Conservation (phyloP, 1,140 invertebrate species). For the Megalonaias nervosa region DNA sequence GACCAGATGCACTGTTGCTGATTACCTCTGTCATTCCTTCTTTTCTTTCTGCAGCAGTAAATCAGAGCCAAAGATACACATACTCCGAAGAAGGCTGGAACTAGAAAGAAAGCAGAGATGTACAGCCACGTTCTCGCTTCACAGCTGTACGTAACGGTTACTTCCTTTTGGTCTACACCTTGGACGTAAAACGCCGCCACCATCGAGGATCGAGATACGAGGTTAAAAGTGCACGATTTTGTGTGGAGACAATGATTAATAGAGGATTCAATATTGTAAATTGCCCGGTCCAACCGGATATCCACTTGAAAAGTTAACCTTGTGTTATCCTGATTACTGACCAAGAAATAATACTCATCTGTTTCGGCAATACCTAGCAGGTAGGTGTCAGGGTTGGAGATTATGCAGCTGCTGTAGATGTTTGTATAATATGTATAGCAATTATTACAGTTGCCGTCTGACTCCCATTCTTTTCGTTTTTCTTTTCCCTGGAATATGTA, state of each 20-base stretch:
- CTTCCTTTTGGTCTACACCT: no score
- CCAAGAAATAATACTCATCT: conserved; percentile 2
- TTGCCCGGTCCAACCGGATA: not conserved
- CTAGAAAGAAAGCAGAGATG: no score
- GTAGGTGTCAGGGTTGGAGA: not conserved
- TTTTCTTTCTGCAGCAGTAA: no score
- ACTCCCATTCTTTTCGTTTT: not conserved
- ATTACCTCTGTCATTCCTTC: no score
- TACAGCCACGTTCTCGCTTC: no score
- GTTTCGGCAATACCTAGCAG: no score
- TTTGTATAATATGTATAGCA: not conserved
- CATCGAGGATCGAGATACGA: no score
- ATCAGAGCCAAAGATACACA: no score
- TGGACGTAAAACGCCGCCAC: no score
- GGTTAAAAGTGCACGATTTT: not conserved
- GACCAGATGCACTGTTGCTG: no score
- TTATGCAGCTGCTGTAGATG: not conserved
- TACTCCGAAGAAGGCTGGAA: no score
- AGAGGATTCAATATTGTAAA: not conserved
- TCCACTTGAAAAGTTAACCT: not conserved
- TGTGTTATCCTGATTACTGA: not conserved
- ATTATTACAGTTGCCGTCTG: not conserved
- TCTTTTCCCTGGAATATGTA: not conserved
- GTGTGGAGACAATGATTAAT: not conserved
- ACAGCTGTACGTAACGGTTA: no score